These are phyloP conservation scores for Drosophila funebris DNA, from an alignment of 1,140 invertebrate species.

Conservation along the genomic window DNA sequence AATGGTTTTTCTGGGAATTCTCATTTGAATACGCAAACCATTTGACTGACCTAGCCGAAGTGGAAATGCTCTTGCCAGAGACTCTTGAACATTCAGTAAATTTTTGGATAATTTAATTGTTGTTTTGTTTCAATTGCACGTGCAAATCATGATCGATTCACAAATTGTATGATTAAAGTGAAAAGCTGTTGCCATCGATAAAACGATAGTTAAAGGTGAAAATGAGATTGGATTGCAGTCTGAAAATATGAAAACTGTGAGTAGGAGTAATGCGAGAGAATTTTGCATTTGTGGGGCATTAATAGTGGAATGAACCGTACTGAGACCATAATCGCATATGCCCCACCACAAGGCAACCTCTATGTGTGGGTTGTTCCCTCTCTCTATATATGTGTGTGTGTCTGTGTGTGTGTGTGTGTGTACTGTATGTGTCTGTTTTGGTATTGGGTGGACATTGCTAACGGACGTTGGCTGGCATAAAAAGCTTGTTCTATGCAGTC, in stretches of 20 bases:
- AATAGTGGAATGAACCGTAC: slow-evolving; percentile 41
- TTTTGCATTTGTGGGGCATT: slow-evolving; percentile 19
- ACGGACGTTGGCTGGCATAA: slow-evolving; percentile 62
- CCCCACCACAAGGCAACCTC: slow-evolving; percentile 64
- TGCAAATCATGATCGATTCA: too few species aligned
- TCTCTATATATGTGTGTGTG: not conserved
- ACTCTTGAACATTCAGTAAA: not conserved
- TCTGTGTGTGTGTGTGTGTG: not conserved
- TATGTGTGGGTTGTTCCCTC: slow-evolving; percentile 23
- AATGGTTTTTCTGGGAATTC: slow-evolving; percentile 70
- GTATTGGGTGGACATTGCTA: slow-evolving; percentile 43
- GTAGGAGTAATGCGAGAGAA: not conserved
- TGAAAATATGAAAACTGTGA: not conserved
- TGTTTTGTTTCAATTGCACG: too few species aligned
- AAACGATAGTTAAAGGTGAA: slow-evolving; percentile 9
- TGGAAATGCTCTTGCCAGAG: slow-evolving; percentile 25
- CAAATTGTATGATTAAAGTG: not conserved
- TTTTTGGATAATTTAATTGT: too few species aligned
- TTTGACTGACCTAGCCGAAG: not conserved
- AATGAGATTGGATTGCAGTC: slow-evolving; percentile 11
- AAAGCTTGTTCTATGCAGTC: slow-evolving; percentile 81
- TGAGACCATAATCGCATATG: slow-evolving; percentile 70
- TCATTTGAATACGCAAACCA: slow-evolving; percentile 64
- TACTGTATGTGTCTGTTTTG: slow-evolving; percentile 1
- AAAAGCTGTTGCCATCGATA: not conserved